Conservation (phyloP, 2,797 vertebrate species). For the Acanthurus lineatus region DNA sequence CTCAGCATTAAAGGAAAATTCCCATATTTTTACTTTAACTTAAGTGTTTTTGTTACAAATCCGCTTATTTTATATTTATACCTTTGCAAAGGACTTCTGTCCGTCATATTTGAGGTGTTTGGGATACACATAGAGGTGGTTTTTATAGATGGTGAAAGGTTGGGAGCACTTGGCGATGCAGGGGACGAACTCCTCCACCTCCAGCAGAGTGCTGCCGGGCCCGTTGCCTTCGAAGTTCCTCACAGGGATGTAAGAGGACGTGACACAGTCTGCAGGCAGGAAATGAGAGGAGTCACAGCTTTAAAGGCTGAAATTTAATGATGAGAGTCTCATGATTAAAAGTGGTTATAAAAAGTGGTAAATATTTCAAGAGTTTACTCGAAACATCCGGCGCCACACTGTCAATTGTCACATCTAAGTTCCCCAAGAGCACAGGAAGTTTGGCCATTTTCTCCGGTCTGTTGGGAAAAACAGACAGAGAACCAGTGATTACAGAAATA, state of each 20-base stretch:
- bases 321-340: background rate
- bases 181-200: constrained; percentile 97
- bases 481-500: background rate
- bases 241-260: constrained; percentile 96
- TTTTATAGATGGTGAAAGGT: constrained; percentile 96
- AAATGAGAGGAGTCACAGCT: constrained; percentile 7
- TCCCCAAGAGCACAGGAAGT: constrained; percentile 96
- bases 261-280: constrained; percentile 90
- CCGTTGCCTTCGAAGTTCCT: constrained; percentile 89
- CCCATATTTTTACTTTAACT: background rate
- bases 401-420: constrained; percentile 95
- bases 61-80: constrained; percentile 65
- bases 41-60: background rate
- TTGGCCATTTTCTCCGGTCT: constrained; percentile 99
- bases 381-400: constrained; percentile 91
- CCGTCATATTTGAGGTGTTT: constrained; percentile 96
- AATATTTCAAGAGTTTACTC: constrained; percentile 86
- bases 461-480: constrained; percentile 33
- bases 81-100: constrained; percentile 97
- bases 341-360: constrained; percentile 18
- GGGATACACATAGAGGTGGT: constrained; percentile 97
- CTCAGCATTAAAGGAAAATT: background rate
- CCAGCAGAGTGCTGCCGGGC: constrained; percentile 86
- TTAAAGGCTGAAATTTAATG: background rate
- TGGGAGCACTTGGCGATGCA: constrained; percentile 95